Evolutionary conservation across 2,888 invertebrate species (phyloP).

Genomic region (Nebria salina): DNA sequence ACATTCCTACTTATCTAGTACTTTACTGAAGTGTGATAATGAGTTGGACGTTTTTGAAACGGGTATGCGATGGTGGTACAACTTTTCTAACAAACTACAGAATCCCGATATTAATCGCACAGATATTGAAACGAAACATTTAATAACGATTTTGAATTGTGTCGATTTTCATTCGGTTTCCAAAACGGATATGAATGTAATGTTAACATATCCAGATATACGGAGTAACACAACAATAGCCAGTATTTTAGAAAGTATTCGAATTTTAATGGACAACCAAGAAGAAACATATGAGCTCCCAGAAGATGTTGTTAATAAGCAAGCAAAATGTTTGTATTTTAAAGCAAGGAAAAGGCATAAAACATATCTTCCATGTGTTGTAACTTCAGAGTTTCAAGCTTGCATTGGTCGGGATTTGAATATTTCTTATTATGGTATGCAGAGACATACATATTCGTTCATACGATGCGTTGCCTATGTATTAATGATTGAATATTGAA

Average conservation of each 20-base stretch:
- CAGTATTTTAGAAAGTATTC: slow-evolving; percentile 53
- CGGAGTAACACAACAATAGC: slow-evolving; percentile 51
- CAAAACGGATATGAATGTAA: slow-evolving; percentile 54
- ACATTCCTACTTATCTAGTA: slow-evolving; percentile 58
- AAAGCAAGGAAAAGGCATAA: slow-evolving; percentile 11
- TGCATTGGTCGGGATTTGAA: slow-evolving; percentile 16
- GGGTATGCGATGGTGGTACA: slow-evolving; percentile 60
- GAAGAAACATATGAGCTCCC: not conserved
- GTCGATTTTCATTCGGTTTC: slow-evolving; percentile 55
- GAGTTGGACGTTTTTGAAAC: slow-evolving; percentile 59
- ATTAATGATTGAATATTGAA: not conserved
- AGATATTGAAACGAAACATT: slow-evolving; percentile 43
- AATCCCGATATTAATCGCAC: slow-evolving; percentile 9
- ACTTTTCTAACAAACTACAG: slow-evolving; percentile 51
- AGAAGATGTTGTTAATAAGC: slow-evolving; percentile 9
- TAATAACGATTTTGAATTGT: slow-evolving; percentile 56
- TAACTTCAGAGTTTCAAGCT: slow-evolving; percentile 34
- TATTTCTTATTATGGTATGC: slow-evolving; percentile 45
- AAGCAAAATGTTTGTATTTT: slow-evolving; percentile 17
- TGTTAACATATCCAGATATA: slow-evolving; percentile 55
- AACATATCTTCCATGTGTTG: slow-evolving; percentile 29
- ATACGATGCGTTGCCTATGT: not conserved
- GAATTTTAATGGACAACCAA: slow-evolving; percentile 49
- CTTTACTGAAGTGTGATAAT: slow-evolving; percentile 53
- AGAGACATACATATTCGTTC: not conserved